Conservation (phyloP, 2,113 vertebrate species). For the Pelvicachromis taeniatus region DNA sequence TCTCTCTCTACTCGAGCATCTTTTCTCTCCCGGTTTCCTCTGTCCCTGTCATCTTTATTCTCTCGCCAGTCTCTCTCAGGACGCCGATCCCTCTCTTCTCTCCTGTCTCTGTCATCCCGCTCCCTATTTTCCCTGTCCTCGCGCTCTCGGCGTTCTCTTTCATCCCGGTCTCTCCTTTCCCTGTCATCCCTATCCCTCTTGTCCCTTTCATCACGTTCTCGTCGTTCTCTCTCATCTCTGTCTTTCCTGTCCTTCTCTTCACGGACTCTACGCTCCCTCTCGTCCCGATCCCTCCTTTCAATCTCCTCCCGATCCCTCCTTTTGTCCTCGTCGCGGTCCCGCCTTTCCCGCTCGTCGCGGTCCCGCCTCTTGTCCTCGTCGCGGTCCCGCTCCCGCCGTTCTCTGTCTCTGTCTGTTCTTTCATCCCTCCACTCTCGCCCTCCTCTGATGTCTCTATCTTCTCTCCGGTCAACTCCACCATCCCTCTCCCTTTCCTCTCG, state of each 20-base stretch:
- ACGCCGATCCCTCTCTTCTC: background rate
- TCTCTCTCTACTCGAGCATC: background rate
- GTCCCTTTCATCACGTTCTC: background rate
- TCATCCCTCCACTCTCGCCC: constrained; percentile 45
- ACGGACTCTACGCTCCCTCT: background rate
- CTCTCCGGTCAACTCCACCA: constrained; percentile 17
- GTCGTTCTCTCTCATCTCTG: background rate
- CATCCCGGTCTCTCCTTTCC: background rate
- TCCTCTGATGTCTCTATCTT: constrained; percentile 35
- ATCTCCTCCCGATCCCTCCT: background rate
- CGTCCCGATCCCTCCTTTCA: background rate
- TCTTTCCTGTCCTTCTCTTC: constrained; percentile 16
- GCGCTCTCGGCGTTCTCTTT: background rate
- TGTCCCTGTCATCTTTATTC: background rate
- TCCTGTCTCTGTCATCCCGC: background rate
- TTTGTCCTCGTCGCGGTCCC: background rate
- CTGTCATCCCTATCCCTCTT: background rate
- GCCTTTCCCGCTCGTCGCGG: background rate
- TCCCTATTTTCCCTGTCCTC: background rate
- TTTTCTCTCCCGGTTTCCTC: background rate
- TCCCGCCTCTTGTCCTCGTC: constrained; percentile 7
- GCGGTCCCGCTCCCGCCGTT: background rate
- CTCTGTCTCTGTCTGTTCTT: background rate
- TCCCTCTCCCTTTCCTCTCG: constrained; percentile 43
- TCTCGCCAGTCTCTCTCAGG: background rate